Conservation (phyloP, 2,113 vertebrate species). For the Hippocampus comes region DNA sequence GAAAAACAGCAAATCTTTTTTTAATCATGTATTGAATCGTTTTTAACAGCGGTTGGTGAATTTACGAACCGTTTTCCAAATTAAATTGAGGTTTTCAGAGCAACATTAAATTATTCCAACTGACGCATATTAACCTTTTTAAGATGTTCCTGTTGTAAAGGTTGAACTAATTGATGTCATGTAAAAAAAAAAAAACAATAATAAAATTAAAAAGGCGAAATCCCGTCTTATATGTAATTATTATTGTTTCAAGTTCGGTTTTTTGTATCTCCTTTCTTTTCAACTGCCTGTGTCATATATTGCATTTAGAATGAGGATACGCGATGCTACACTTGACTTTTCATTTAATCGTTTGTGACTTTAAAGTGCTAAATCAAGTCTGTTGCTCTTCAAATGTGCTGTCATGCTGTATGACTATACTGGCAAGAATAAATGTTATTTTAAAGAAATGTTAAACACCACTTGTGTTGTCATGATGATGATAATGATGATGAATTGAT, state of each 20-base stretch:
- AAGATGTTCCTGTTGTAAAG: conserved; percentile 71
- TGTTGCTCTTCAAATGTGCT: conserved; percentile 76
- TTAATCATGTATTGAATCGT: too few species aligned
- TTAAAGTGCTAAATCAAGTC: conserved; percentile 67
- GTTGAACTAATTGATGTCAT: conserved; percentile 69
- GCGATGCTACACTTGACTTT: conserved; percentile 76
- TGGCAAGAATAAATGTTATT: conserved; percentile 99
- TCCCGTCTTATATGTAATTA: conserved; percentile 44
- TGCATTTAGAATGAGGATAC: conserved; percentile 70
- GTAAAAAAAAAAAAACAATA: conserved; percentile 30
- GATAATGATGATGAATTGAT: background rate
- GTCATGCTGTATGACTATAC: conserved; percentile 84
- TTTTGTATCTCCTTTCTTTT: conserved; percentile 48
- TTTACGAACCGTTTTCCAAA: conserved; percentile 1
- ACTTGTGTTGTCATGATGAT: background rate
- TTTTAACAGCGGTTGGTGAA: conserved; percentile 13
- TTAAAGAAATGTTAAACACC: conserved; percentile 68
- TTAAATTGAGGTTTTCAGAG: conserved; percentile 10
- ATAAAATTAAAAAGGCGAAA: conserved; percentile 8
- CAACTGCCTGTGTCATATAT: conserved; percentile 69
- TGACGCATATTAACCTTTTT: conserved; percentile 67
- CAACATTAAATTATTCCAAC: conserved; percentile 90
- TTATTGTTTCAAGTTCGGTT: conserved; percentile 36
- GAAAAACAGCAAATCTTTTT: background rate
- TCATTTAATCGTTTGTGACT: conserved; percentile 76